Base-by-base conservation (phyloP, 2,888 invertebrate genomes). In the Thelaira solivaga region DNA sequence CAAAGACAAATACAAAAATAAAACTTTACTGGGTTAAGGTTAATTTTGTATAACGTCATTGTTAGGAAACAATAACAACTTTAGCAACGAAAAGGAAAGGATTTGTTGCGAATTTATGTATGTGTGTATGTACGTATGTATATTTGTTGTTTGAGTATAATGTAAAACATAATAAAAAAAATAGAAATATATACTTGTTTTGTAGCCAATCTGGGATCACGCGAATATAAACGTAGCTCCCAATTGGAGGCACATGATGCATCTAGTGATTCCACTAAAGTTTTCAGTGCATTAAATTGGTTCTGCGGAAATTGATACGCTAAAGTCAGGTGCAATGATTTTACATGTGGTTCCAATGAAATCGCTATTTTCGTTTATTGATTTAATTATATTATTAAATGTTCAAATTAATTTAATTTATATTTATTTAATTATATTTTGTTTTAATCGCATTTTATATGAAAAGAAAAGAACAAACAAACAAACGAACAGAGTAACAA, bases 161-260 rank as follows among this genome's bases (percentile, higher is more conserved):
- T 26, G 67, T 18, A 16, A 62, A 77, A 49, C 18, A 49, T 57
- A 47, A 49, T 57, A 47, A 8, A 39, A 24, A 43, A 26, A 22
- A 6, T 11, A 47, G 6, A 53, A 36, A 31, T 80, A 75, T 75
- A 36, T 83, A 92, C 91, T 90, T 92, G 93, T 88, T 94, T 93
- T 61, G 93, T 93, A 80, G 92, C 91, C 82, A 95, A 91, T 80
- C 95, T 90, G 8, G 93, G 91, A 88, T 97, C 97, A 80, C 96
- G 91, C 0, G 97, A 97, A 88, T 97, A 97, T 4, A 97, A 90
- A 67, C 96, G 91, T 45, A 97, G 89, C 88, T 97, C 96, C 97
- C 97, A 97, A 83, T 91, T 91, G 22, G 93, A 92, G 41, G 92
- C 91, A 45, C 92, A 91, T 57, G 90, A 90, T 0, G 93, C 91